Evolutionary conservation across 2,797 vertebrate species (phyloP).

Genomic region (Pogoniulus pusillus): DNA sequence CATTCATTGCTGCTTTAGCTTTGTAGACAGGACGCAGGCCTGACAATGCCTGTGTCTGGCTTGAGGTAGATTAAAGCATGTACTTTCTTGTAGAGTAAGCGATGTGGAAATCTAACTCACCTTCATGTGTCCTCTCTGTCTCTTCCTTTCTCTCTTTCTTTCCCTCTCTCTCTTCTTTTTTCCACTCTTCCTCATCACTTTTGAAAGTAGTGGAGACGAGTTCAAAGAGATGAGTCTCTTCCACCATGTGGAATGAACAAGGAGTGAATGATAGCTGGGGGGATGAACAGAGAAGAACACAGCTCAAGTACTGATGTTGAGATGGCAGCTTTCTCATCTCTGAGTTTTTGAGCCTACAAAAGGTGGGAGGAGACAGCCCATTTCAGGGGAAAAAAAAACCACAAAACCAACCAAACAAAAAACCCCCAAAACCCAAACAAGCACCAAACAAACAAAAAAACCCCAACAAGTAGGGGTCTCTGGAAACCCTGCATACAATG

Average conservation of each 20-base stretch:
- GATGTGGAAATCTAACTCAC: slow-evolving; percentile 89
- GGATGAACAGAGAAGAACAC: slow-evolving; percentile 36
- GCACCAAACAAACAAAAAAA: no score
- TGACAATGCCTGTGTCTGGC: slow-evolving; percentile 67
- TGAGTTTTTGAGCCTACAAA: not conserved
- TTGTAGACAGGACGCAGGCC: slow-evolving; percentile 71
- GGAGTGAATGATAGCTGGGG: slow-evolving; percentile 64
- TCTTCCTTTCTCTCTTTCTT: slow-evolving; percentile 53
- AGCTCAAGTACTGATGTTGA: slow-evolving; percentile 16
- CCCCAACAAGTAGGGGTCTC: not conserved
- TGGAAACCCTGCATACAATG: not conserved
- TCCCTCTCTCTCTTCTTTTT: slow-evolving; percentile 63
- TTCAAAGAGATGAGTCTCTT: slow-evolving; percentile 78
- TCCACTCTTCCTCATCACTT: slow-evolving; percentile 46
- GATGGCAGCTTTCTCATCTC: not conserved
- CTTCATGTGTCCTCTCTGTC: slow-evolving; percentile 85
- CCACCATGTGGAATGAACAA: slow-evolving; percentile 61
- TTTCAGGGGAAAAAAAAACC: not conserved
- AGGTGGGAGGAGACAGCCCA: not conserved
- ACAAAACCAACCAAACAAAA: no score
- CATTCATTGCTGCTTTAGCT: slow-evolving; percentile 49
- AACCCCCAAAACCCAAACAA: not conserved
- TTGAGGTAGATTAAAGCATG: slow-evolving; percentile 77
- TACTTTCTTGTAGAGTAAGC: slow-evolving; percentile 80
- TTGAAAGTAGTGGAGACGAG: slow-evolving; percentile 78